Evolutionary conservation across 2,797 vertebrate species (phyloP).

Genomic region (Phoebastria nigripes): DNA sequence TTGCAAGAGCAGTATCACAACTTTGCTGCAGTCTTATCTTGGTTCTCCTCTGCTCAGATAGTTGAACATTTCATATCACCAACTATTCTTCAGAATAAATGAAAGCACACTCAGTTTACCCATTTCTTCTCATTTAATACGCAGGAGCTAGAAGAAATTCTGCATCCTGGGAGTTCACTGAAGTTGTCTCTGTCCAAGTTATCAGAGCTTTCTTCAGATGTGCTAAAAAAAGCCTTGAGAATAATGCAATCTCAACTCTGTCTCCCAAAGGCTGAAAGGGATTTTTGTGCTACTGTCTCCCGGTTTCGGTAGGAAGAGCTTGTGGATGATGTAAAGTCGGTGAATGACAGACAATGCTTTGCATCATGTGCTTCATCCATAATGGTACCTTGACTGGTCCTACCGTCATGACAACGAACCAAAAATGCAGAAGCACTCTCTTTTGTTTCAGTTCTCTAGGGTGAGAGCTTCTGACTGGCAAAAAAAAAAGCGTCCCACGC

Average conservation of each 20-base stretch:
- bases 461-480: neutral
- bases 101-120: slow-evolving; percentile 5
- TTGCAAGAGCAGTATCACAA: neutral
- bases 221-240: neutral
- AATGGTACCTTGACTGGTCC: neutral
- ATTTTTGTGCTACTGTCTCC: neutral
- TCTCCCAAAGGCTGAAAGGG: neutral
- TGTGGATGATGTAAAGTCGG: neutral
- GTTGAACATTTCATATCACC: neutral
- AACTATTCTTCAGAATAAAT: slow-evolving; percentile 38
- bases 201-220: slow-evolving; percentile 8
- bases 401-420: neutral
- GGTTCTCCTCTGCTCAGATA: slow-evolving; percentile 1
- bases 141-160: slow-evolving; percentile 1
- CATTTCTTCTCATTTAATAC: slow-evolving; percentile 12
- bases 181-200: slow-evolving; percentile 11
- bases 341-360: neutral
- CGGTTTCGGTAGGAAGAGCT: neutral
- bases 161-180: neutral
- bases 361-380: neutral
- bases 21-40: slow-evolving; percentile 4
- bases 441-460: neutral
- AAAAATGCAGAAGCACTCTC: neutral
- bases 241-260: neutral
- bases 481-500: accelerated